phyloP scores from a whole-genome alignment of 2,888 invertebrate genomes.

The Microchrysa polita region DNA sequence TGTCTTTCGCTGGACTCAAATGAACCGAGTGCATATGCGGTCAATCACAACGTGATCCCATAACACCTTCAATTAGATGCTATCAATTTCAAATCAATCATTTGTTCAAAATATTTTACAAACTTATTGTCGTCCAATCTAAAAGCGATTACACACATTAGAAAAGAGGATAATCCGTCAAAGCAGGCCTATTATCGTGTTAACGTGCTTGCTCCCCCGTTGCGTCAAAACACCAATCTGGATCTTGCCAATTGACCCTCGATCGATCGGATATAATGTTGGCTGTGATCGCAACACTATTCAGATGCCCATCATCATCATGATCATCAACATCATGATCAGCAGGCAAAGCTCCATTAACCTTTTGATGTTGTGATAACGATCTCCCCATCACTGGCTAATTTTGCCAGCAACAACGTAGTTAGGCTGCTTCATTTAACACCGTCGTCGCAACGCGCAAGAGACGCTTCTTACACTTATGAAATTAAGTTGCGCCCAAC shows the following conservation, averaged over 20 bases:
- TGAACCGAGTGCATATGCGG: no score
- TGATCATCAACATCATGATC: constrained; percentile 30
- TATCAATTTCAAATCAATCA: constrained; percentile 41
- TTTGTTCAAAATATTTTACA: constrained; percentile 36
- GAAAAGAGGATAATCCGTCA: constrained; percentile 36
- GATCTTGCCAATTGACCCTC: constrained; percentile 23
- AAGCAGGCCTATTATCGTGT: constrained; percentile 29
- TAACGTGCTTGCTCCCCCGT: constrained; percentile 33
- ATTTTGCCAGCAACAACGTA: constrained; percentile 48
- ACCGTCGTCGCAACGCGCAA: constrained; percentile 36
- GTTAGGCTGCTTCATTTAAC: constrained; percentile 48
- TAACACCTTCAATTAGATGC: constrained; percentile 14
- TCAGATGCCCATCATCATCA: constrained; percentile 45
- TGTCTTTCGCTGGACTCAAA: no score
- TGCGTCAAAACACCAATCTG: constrained; percentile 20
- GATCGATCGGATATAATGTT: constrained; percentile 29
- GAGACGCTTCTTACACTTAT: constrained; percentile 26
- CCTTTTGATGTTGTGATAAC: constrained; percentile 64
- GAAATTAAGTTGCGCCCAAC: constrained; percentile 45
- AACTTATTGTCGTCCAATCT: constrained; percentile 32
- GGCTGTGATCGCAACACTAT: constrained; percentile 34
- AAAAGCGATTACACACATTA: constrained; percentile 20
- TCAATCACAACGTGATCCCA: not conserved
- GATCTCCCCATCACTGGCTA: constrained; percentile 52
- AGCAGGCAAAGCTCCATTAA: constrained; percentile 60